Evolutionary conservation across 2,797 vertebrate species (phyloP), one percentile per base, ranked within the genome.

Genomic region (Sebastes cheni): DNA sequence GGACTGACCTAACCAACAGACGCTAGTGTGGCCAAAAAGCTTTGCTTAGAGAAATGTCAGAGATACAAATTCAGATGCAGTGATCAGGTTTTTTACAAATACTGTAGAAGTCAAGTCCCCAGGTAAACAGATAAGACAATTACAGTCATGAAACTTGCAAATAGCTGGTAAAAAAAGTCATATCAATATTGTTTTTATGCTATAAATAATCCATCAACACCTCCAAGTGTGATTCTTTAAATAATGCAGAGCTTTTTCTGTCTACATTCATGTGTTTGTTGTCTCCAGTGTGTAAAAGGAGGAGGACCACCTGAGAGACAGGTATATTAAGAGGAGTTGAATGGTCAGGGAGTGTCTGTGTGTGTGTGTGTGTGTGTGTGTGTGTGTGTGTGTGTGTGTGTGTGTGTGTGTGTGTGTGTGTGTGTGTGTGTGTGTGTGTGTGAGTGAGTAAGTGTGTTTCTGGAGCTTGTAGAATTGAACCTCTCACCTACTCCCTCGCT

Each of bases 351-450:
- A 12, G 52, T 46, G 42, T 64, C 61, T 85, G 59, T 60, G 58
- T 18, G 64, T 34, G 32, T 34, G 32, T 3, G 54, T 61, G 32
- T 67, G 66, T 83, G 27, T 55, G 59, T 67, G 54, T 27, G 27
- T 55, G 59, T 62, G 61, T 85, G 67, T 54, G 59, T 67, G 69
- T 83, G 62, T 27, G 27, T 55, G 59, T 62, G 61, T 85, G 67
- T 55, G 59, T 85, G 59, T 59, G 58, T 16, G 64, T 32, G 30
- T 32, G 30, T 85, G 59, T 59, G 58, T 16, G 64, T 34, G 32
- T 32, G 30, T 27, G 27, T 85, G 66, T 54, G 52, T 67, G 69
- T 85, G 66, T 29, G 29, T 50, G 59, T 62, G 56, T 83, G 67
- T 55, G 59, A 64, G 69, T 83, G 62, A 8, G 16, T 46, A 46